These are phyloP conservation scores for Phodopus roborovskii DNA, from an alignment of 2,113 vertebrate genomes.

Conservation along the genomic window DNA sequence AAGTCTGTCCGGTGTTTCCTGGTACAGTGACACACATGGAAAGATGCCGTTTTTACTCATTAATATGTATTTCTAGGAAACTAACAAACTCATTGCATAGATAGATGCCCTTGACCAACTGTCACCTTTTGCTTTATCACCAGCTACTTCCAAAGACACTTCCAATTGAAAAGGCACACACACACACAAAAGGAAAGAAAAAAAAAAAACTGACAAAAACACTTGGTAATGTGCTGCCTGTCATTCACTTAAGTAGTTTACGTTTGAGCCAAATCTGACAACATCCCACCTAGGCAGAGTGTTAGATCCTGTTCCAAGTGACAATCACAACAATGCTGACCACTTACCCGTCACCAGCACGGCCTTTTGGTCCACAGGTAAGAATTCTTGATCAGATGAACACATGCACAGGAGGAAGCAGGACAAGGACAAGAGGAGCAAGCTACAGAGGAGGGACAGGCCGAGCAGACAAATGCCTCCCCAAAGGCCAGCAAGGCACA, in stretches of 20 bases:
- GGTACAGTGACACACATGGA: background rate
- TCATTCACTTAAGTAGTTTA: background rate
- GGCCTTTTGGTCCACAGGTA: constrained; percentile 82
- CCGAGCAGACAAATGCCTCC: constrained; percentile 39
- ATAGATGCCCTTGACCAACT: rapidly evolving
- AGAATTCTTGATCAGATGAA: constrained; percentile 51
- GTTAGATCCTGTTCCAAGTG: background rate
- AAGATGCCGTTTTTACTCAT: background rate
- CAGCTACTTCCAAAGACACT: background rate
- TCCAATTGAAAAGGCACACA: background rate
- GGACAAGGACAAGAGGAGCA: constrained; percentile 53
- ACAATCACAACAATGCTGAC: rapidly evolving
- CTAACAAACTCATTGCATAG: background rate
- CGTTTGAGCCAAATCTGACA: constrained; percentile 1
- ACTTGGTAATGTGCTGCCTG: background rate
- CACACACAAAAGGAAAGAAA: background rate
- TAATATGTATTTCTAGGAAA: background rate
- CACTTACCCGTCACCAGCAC: constrained; percentile 90
- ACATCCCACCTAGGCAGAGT: background rate
- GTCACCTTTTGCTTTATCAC: background rate
- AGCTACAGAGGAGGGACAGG: constrained; percentile 72
- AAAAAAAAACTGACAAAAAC: background rate
- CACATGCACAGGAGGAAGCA: background rate
- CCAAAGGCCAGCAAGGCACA: constrained; percentile 68
- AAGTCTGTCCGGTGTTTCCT: background rate